These are phyloP conservation scores for Zaprionus nigranus DNA, from an alignment of 1,140 invertebrate genomes.

Conservation along the genomic window DNA sequence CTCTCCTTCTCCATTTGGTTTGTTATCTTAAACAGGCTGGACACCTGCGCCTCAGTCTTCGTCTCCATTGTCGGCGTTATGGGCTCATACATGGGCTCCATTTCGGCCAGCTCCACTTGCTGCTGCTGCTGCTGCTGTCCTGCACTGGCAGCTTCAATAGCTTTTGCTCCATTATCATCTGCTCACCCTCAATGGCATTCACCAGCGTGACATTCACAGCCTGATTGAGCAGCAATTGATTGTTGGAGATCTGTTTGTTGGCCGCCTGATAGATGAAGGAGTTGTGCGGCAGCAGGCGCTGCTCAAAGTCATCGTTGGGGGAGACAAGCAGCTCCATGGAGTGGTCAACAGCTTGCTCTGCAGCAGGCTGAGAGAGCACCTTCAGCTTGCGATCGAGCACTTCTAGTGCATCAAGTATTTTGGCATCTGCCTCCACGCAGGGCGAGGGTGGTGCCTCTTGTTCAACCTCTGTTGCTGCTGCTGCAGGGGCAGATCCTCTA, in stretches of 20 bases:
- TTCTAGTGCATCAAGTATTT: slow-evolving; percentile 68
- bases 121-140: not conserved
- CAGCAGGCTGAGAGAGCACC: slow-evolving; percentile 45
- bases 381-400: slow-evolving; percentile 68
- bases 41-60: slow-evolving; percentile 67
- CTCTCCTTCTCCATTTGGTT: slow-evolving; percentile 25
- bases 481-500: not conserved
- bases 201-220: slow-evolving; percentile 75
- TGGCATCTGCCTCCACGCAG: slow-evolving; percentile 68
- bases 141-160: slow-evolving; percentile 15
- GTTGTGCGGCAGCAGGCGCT: slow-evolving; percentile 71
- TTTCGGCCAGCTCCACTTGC: not conserved
- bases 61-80: slow-evolving; percentile 54
- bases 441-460: slow-evolving; percentile 22
- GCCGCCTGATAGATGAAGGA: slow-evolving; percentile 75
- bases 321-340: not conserved
- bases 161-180: slow-evolving; percentile 79
- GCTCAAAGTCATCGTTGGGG: slow-evolving; percentile 71
- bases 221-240: slow-evolving; percentile 69
- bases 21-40: slow-evolving; percentile 60
- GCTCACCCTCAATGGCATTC: slow-evolving; percentile 73
- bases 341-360: not conserved
- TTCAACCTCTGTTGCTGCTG: no score
- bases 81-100: slow-evolving; percentile 74
- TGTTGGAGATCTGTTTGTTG: slow-evolving; percentile 71